phyloP scores from a whole-genome alignment of 1,140 invertebrate species.

The Nymphalis io region DNA sequence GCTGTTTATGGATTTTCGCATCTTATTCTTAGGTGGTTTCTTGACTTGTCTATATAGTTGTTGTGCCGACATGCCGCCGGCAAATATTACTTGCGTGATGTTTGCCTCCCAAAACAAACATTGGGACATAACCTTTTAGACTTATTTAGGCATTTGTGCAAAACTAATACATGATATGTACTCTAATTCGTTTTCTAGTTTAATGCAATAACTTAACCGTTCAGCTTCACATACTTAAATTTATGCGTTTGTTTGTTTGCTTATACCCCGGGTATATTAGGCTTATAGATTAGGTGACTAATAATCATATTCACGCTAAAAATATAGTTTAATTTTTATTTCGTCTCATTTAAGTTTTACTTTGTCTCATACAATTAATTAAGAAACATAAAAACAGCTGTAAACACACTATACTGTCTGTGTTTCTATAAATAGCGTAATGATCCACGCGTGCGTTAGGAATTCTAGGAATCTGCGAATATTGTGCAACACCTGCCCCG shows the following conservation, averaged over 20 bases:
- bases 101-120: constrained; percentile 8
- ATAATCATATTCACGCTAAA: too few species aligned
- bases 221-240: too few species aligned
- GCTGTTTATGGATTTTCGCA: neutral
- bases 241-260: neutral
- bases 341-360: too few species aligned
- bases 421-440: constrained; percentile 59
- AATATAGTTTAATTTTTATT: too few species aligned
- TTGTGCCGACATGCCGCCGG: constrained; percentile 4
- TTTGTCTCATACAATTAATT: neutral
- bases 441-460: constrained; percentile 47
- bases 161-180: neutral
- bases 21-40: neutral
- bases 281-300: too few species aligned
- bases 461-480: constrained; percentile 68
- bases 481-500: constrained; percentile 75
- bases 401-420: neutral
- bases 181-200: neutral
- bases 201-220: neutral
- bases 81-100: constrained; percentile 11
- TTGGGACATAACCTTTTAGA: constrained; percentile 14
- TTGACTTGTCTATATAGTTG: constrained; percentile 4
- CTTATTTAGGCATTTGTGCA: neutral
- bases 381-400: neutral
- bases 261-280: too few species aligned